These are phyloP conservation scores for Tarsius wallacei DNA, from an alignment of 2,797 vertebrate genomes.

Conservation along the genomic window DNA sequence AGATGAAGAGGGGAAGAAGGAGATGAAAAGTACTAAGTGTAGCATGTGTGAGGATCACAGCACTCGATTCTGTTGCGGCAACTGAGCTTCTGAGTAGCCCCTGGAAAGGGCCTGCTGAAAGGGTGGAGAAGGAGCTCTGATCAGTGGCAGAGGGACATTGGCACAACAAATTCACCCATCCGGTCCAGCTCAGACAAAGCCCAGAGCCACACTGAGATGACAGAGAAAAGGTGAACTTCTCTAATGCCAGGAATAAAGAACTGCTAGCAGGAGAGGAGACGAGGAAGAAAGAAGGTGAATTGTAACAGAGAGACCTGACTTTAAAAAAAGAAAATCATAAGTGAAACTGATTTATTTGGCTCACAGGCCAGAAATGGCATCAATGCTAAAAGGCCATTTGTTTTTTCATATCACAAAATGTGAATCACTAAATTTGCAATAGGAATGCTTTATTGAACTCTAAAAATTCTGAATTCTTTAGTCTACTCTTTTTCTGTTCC, in stretches of 20 bases:
- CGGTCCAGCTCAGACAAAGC: not conserved
- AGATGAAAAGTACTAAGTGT: not conserved
- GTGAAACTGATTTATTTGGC: conserved; percentile 69
- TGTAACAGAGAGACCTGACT: not conserved
- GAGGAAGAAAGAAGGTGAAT: not conserved
- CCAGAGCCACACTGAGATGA: not conserved
- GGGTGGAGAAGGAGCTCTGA: not conserved
- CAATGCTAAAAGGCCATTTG: conserved; percentile 78
- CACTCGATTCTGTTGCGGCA: fast-evolving
- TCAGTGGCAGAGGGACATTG: not conserved
- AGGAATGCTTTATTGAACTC: conserved; percentile 80
- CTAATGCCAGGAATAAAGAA: not conserved
- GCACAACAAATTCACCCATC: not conserved
- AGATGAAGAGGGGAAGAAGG: not conserved
- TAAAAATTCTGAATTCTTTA: conserved; percentile 82
- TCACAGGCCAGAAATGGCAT: conserved; percentile 47
- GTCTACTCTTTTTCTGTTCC: conserved; percentile 73
- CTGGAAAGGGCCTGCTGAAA: not conserved
- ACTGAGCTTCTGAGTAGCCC: not conserved
- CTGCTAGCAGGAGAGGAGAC: not conserved
- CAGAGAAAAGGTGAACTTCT: not conserved
- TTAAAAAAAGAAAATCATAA: conserved; percentile 5
- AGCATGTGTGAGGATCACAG: too few relatives aligned
- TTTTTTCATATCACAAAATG: conserved; percentile 79
- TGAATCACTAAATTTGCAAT: conserved; percentile 69